Conservation (phyloP, 2,113 vertebrate species). For the Acanthisitta chloris region DNA sequence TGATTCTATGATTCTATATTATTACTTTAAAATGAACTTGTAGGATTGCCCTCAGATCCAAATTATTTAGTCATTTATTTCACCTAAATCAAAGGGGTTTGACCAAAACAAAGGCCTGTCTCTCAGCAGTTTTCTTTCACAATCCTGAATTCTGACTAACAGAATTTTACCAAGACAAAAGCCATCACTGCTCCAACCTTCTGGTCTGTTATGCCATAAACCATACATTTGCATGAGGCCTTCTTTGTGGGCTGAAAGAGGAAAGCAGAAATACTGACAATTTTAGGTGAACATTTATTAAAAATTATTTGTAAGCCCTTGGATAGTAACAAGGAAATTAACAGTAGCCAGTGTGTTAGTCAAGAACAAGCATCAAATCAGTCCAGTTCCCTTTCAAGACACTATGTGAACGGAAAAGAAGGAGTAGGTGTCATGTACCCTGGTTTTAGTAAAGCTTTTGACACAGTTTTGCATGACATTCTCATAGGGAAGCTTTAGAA, state of each 20-base stretch:
- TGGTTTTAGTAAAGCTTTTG: background rate
- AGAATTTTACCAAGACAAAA: background rate
- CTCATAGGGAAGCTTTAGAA: background rate
- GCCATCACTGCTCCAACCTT: background rate
- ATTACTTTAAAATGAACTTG: background rate
- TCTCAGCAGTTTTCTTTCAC: background rate
- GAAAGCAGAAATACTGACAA: background rate
- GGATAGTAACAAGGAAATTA: background rate
- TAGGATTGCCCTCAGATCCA: background rate
- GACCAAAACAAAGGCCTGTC: background rate
- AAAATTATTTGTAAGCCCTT: background rate
- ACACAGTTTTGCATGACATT: background rate
- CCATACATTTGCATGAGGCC: background rate
- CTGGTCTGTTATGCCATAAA: background rate
- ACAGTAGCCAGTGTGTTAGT: background rate
- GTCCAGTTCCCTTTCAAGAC: background rate
- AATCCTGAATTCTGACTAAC: background rate
- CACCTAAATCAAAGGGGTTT: background rate
- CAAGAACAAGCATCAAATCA: background rate
- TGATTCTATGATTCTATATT: too few species aligned
- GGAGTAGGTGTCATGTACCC: background rate
- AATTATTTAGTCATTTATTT: background rate
- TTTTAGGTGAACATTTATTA: background rate
- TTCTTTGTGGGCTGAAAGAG: background rate
- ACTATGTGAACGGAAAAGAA: background rate